These are phyloP conservation scores for Chelonia mydas DNA, from an alignment of 2,797 vertebrate species.

Conservation along the genomic window DNA sequence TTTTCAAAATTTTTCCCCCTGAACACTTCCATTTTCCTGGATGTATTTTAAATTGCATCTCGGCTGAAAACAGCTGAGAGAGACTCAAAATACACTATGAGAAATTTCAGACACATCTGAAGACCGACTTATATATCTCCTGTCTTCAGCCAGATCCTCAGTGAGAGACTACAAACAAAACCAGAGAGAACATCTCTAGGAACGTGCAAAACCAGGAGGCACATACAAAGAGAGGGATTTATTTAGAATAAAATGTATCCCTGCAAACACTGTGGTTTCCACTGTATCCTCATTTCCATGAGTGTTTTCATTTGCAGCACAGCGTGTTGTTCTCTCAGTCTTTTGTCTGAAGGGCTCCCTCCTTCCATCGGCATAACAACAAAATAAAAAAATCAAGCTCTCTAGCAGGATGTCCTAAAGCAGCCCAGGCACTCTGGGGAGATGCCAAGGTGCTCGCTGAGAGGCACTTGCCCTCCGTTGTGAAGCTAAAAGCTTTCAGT, in stretches of 20 bases:
- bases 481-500: background rate
- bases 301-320: rapidly evolving
- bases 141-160: no score
- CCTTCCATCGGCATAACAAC: background rate
- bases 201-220: background rate
- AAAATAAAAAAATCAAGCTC: background rate
- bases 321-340: background rate
- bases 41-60: background rate
- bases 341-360: background rate
- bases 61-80: background rate
- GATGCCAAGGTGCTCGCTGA: background rate
- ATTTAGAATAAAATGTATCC: background rate
- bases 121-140: rapidly evolving
- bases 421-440: conserved; percentile 13
- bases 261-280: background rate
- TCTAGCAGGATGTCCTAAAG: background rate
- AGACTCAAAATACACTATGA: background rate
- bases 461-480: background rate
- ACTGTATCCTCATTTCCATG: background rate
- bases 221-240: rapidly evolving
- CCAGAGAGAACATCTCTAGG: no score
- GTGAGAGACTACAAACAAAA: rapidly evolving
- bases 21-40: background rate
- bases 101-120: rapidly evolving
- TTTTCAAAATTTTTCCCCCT: background rate